Evolutionary conservation across 2,797 vertebrate species (phyloP).

Genomic region (Acipenser ruthenus): DNA sequence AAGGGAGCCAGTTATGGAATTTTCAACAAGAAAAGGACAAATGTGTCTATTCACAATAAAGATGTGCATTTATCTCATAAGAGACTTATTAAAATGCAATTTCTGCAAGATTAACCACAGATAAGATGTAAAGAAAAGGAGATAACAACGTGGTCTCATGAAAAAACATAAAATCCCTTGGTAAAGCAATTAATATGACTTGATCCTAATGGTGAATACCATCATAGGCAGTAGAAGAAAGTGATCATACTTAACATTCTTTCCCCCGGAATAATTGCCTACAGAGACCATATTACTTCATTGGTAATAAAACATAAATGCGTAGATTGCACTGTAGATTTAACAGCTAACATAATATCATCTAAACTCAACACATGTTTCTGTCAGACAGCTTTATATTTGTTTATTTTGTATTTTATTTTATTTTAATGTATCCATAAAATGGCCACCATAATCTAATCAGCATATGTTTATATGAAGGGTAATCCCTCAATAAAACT

Average conservation of each 20-base stretch:
- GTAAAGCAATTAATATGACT: slow-evolving; percentile 26
- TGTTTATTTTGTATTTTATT: too few species aligned
- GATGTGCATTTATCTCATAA: slow-evolving; percentile 53
- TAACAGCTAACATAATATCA: too few species aligned
- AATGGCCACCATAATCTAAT: too few species aligned
- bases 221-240: not conserved
- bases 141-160: slow-evolving; percentile 36
- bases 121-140: slow-evolving; percentile 20
- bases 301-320: too few species aligned
- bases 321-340: too few species aligned
- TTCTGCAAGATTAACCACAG: slow-evolving; percentile 22
- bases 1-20: slow-evolving; percentile 55
- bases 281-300: too few species aligned
- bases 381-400: too few species aligned
- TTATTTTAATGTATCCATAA: too few species aligned
- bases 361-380: too few species aligned
- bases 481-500: too few species aligned
- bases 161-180: slow-evolving; percentile 29
- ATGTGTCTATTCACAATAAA: slow-evolving; percentile 56
- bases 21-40: slow-evolving; percentile 53
- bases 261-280: too few species aligned
- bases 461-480: too few species aligned
- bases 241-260: not conserved
- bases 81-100: slow-evolving; percentile 56
- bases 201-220: slow-evolving; percentile 19